Percentiles rank a stretch among this genome's conserved stretches.
These are phyloP conservation scores for Gnathonemus echidnorhynchus DNA, from an alignment of 2,113 vertebrate species.

Conservation along the genomic window DNA sequence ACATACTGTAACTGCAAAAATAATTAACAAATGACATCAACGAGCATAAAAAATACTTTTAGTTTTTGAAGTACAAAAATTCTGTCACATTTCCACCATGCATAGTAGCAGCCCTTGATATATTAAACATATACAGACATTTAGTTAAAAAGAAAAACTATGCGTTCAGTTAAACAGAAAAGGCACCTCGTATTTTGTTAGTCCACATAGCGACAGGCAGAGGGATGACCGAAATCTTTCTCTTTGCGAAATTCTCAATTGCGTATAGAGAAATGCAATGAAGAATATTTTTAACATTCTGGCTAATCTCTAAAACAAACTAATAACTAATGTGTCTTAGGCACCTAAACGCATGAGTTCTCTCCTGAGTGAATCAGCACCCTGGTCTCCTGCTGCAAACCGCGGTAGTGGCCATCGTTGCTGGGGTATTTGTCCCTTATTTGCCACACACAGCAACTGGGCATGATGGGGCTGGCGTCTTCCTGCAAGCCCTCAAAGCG, in stretches of 20 bases:
- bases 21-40: background rate
- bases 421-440: slow-evolving; percentile 60
- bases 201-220: background rate
- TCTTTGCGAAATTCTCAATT: background rate
- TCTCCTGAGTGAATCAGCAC: background rate
- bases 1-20: background rate
- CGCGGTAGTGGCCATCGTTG: slow-evolving; percentile 47
- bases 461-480: slow-evolving; percentile 52
- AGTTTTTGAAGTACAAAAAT: background rate
- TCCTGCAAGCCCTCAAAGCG: slow-evolving; percentile 55
- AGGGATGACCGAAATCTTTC: background rate
- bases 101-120: background rate
- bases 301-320: background rate
- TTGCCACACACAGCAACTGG: slow-evolving; percentile 66
- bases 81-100: background rate
- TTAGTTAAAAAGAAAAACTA: background rate
- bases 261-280: background rate
- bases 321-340: background rate
- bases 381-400: slow-evolving; percentile 32
- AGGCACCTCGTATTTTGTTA: background rate
- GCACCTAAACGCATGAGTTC: background rate
- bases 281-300: background rate
- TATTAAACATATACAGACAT: background rate
- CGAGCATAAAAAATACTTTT: background rate
- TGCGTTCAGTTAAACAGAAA: background rate